Evolutionary conservation across 1,140 invertebrate genomes (phyloP).

Genomic region (Oscheius sp.): DNA sequence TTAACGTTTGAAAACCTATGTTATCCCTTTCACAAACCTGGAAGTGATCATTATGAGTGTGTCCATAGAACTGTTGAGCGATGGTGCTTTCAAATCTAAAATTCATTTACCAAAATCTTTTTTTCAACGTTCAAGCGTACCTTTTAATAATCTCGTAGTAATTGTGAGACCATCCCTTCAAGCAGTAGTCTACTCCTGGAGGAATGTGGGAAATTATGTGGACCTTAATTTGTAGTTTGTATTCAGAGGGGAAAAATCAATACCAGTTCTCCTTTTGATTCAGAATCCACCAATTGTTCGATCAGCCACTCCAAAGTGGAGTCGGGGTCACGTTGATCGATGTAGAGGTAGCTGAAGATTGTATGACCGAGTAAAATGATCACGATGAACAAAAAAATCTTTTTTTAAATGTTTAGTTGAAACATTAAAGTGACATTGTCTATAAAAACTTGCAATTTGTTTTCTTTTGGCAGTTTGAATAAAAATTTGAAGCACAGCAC

Average conservation of each 20-base stretch:
- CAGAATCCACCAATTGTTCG: slow-evolving; percentile 84
- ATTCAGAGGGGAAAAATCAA: too few species aligned
- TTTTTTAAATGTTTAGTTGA: too few species aligned
- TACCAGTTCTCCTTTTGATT: slow-evolving; percentile 80
- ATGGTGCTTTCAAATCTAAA: slow-evolving; percentile 87
- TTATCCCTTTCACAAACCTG: slow-evolving; percentile 74
- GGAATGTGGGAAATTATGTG: slow-evolving; percentile 96
- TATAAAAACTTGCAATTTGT: too few species aligned
- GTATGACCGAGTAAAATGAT: too few species aligned
- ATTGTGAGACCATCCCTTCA: slow-evolving; percentile 65
- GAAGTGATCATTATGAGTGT: slow-evolving; percentile 90
- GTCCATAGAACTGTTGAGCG: slow-evolving; percentile 85
- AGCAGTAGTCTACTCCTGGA: slow-evolving; percentile 74
- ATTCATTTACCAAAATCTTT: too few species aligned
- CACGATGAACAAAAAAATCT: background rate
- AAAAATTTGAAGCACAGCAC: too few species aligned
- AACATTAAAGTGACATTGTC: too few species aligned
- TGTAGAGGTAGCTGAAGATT: slow-evolving; percentile 86
- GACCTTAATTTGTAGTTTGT: too few species aligned
- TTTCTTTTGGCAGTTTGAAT: too few species aligned
- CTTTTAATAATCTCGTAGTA: slow-evolving; percentile 65
- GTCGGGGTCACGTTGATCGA: slow-evolving; percentile 90
- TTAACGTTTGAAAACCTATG: too few species aligned
- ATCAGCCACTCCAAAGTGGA: slow-evolving; percentile 91
- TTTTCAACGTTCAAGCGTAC: slow-evolving; percentile 85